These are phyloP conservation scores for Thomomys bottae DNA, from an alignment of 2,113 vertebrate species.

Conservation along the genomic window DNA sequence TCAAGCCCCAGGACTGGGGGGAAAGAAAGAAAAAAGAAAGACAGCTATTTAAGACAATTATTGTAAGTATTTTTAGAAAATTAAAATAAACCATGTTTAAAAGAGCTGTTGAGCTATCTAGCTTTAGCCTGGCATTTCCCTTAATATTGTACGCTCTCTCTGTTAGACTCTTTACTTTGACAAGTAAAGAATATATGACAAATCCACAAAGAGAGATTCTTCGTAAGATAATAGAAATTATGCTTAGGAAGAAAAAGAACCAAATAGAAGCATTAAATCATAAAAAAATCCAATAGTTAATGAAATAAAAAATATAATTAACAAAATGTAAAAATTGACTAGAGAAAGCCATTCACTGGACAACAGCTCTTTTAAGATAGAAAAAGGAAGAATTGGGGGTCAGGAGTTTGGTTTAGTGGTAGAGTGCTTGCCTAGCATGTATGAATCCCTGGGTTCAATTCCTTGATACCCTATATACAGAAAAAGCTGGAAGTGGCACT, in stretches of 20 bases:
- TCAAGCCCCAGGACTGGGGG: too few species aligned
- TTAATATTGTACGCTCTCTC: too few species aligned
- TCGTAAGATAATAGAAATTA: not conserved
- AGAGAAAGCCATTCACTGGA: not conserved
- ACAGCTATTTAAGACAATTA: not conserved
- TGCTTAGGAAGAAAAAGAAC: not conserved
- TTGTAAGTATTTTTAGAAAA: slow-evolving; percentile 41
- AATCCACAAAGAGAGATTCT: slow-evolving; percentile 5
- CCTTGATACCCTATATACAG: too few species aligned
- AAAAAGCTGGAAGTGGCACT: too few species aligned
- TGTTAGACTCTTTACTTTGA: too few species aligned
- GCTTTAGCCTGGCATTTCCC: too few species aligned
- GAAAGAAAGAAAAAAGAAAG: too few species aligned
- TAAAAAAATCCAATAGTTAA: not conserved
- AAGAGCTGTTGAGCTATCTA: not conserved
- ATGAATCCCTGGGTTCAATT: too few species aligned
- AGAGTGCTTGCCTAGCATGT: too few species aligned
- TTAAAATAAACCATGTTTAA: not conserved
- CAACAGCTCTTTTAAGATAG: not conserved
- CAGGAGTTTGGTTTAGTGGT: too few species aligned
- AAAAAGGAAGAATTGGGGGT: not conserved
- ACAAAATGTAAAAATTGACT: not conserved
- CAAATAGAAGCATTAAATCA: slow-evolving; percentile 5
- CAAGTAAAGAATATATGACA: not conserved
- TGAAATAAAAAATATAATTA: not conserved